Conservation (phyloP, 92 coral and sea anemone genomes). For the Meandrina meandrites region DNA sequence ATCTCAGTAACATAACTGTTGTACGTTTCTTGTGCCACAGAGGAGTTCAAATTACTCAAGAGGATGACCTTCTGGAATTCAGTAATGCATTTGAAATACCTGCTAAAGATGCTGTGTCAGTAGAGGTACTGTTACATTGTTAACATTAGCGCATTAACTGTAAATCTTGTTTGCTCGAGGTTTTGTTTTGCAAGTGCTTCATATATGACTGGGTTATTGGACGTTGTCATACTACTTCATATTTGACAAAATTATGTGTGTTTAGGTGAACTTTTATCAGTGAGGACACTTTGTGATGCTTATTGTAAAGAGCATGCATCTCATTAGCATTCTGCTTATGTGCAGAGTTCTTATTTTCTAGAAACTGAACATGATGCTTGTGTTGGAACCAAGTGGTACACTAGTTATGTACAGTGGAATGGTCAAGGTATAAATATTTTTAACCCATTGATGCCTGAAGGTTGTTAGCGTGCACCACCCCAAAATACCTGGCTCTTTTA, state of each 20-base stretch:
- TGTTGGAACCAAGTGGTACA: conserved; percentile 69
- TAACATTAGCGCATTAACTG: neutral
- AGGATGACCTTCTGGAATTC: conserved; percentile 20
- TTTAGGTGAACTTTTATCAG: too few species aligned
- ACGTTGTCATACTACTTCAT: too few species aligned
- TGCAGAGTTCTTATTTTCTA: neutral
- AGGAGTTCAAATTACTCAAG: conserved; percentile 42
- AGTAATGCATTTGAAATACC: conserved; percentile 63
- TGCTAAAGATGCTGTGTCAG: conserved; percentile 88
- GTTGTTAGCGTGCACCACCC: too few species aligned
- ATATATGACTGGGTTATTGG: too few species aligned
- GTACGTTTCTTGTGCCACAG: conserved; percentile 11
- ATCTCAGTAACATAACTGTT: neutral
- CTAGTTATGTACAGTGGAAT: conserved; percentile 80
- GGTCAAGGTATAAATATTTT: conserved; percentile 62
- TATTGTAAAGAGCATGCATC: too few species aligned
- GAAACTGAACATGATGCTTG: conserved; percentile 90
- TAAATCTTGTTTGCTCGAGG: neutral
- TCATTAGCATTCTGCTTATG: too few species aligned
- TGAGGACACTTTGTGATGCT: too few species aligned
- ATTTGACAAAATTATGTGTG: too few species aligned
- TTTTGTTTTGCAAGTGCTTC: too few species aligned
- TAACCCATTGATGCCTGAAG: too few species aligned
- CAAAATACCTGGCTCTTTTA: too few species aligned
- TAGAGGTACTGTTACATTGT: conserved; percentile 57